These are phyloP conservation scores for Galerucella nymphaeae DNA, from an alignment of 2,888 invertebrate genomes.

Conservation along the genomic window DNA sequence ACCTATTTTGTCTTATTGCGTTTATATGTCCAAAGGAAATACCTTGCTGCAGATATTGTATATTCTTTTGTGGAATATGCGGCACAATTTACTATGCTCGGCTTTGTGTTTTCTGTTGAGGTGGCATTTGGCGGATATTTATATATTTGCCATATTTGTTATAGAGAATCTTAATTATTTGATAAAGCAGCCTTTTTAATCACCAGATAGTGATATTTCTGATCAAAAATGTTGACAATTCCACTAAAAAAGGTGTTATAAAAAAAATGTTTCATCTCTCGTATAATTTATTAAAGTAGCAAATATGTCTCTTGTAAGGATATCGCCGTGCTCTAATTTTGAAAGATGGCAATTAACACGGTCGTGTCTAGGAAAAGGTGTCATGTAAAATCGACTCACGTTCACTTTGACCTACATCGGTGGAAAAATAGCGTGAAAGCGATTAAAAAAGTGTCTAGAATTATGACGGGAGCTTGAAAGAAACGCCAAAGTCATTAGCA, in stretches of 20 bases:
- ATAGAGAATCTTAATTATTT: no score
- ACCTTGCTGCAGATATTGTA: constrained; percentile 26
- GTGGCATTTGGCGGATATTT: not conserved
- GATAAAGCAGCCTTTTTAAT: no score
- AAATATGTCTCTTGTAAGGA: constrained; percentile 11
- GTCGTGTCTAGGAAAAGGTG: constrained; percentile 26
- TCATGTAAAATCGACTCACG: constrained; percentile 36
- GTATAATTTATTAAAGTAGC: constrained; percentile 9
- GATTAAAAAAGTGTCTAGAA: constrained; percentile 29
- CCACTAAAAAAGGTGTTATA: no score
- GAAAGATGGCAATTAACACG: constrained; percentile 23
- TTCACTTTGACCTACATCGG: constrained; percentile 33
- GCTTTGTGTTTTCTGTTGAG: constrained; percentile 2
- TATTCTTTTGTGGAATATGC: constrained; percentile 29
- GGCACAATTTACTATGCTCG: constrained; percentile 20
- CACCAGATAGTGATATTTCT: no score
- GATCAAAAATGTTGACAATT: not conserved
- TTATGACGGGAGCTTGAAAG: constrained; percentile 26
- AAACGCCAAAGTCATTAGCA: constrained; percentile 31
- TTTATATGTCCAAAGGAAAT: constrained; percentile 30
- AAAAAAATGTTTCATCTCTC: not conserved
- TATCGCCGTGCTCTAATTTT: constrained; percentile 24
- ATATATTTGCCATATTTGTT: no score
- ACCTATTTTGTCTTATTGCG: constrained; percentile 29
- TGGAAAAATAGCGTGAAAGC: constrained; percentile 31